Evolutionary conservation across 35 echinoderm and acorn worm species (phyloP), one percentile per base, ranked within the genome.

Genomic region (Patiria miniata): DNA sequence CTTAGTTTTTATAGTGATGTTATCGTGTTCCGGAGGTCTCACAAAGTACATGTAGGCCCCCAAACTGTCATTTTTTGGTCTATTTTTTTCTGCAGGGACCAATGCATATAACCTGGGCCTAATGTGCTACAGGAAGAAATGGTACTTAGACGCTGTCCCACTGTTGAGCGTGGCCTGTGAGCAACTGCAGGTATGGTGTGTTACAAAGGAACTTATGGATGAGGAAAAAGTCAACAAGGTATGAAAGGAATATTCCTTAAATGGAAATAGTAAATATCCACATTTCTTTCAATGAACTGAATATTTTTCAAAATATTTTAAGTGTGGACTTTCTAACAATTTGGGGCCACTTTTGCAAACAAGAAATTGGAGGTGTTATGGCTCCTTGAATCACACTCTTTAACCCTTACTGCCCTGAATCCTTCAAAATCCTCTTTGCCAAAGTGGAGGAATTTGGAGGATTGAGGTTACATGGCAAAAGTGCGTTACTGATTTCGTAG

Each of bases 91-190:
- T 57, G 21, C 80, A 97, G 95, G 95, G 16, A 91, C 83, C 65
- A 88, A 60, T 83, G 85, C 95, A 19, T 97, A 85, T 73, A 93
- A 97, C 77, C 38, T 97, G 8, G 95, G 91, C 38, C 61, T 97
- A 17, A 81, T 97, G 10, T 89, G 93, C 47, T 97, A 97, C 78
- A 89, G 84, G 83, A 90, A 86, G 77, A 50, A 93, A 40, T 88
- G 85, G 52, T 97, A 97, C 68, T 61, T 73, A 37, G 51, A 82
- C 17, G 60, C 87, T 28, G 58, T 77, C 2, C 44, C 39, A 34
- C 60, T 93, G 14, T 30, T 97, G 19, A 57, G 59, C 16, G 44
- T 93, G 39, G 88, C 91, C 10, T 90, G 91, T 59, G 38, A 88
- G 36, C 95, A 97, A 32, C 84, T 93, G 10, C 79, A 83, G 77